phyloP scores from a whole-genome alignment of 1,140 invertebrate genomes.

The Atta texana region DNA sequence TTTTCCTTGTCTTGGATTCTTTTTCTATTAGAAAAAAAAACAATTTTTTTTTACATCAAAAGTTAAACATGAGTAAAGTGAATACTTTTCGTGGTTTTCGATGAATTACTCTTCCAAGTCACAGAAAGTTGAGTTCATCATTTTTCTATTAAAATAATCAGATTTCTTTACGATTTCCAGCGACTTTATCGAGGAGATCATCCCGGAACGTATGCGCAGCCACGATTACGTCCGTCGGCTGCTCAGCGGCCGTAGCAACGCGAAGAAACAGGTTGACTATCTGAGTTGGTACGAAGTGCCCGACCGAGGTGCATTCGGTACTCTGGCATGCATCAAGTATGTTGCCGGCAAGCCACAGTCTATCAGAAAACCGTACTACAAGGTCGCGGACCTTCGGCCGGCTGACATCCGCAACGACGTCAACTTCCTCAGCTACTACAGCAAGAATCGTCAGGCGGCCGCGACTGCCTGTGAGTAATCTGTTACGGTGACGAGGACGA shows the following conservation, averaged over 20 bases:
- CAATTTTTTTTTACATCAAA: too few relatives aligned
- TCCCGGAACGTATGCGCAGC: constrained; percentile 85
- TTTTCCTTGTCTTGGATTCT: too few relatives aligned
- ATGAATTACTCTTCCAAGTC: background rate
- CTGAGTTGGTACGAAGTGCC: constrained; percentile 89
- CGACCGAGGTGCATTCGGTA: constrained; percentile 88
- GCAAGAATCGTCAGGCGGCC: constrained; percentile 90
- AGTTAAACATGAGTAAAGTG: background rate
- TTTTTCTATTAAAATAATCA: background rate
- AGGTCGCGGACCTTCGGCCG: constrained; percentile 87
- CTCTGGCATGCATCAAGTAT: constrained; percentile 92
- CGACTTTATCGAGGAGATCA: constrained; percentile 82
- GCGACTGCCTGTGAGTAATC: constrained; percentile 85
- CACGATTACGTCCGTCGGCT: constrained; percentile 89
- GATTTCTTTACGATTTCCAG: constrained; percentile 69
- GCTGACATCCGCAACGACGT: constrained; percentile 89
- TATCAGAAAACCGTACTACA: constrained; percentile 90
- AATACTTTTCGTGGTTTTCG: background rate
- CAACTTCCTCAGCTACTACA: constrained; percentile 91
- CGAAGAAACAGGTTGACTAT: constrained; percentile 87
- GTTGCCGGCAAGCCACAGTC: constrained; percentile 92
- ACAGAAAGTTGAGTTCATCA: background rate
- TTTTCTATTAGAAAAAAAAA: too few relatives aligned
- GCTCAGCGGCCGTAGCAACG: constrained; percentile 87
- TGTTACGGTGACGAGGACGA: constrained; percentile 25